These are phyloP conservation scores for Coptodon bakossiorum DNA, from an alignment of 2,113 vertebrate species.

Conservation along the genomic window DNA sequence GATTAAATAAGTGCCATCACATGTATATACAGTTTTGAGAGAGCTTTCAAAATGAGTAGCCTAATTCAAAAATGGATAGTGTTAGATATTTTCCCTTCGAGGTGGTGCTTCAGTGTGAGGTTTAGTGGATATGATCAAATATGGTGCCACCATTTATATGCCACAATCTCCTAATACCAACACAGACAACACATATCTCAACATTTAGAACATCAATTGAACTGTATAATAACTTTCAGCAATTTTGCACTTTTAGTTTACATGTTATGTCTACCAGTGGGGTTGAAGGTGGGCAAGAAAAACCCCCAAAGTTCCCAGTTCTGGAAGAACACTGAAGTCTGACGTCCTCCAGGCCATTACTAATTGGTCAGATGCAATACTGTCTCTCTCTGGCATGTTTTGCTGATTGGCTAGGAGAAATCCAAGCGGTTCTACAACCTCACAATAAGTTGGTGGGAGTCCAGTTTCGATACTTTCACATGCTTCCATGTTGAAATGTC, in stretches of 20 bases:
- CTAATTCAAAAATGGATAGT: neutral
- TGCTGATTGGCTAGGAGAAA: neutral
- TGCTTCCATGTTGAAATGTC: neutral
- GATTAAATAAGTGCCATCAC: neutral
- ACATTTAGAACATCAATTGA: neutral
- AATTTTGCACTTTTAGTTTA: neutral
- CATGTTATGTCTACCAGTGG: neutral
- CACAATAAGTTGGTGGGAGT: neutral
- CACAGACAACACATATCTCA: neutral
- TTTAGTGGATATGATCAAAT: neutral
- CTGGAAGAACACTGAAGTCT: neutral
- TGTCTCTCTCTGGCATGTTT: neutral
- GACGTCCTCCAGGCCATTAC: neutral
- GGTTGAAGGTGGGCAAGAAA: neutral
- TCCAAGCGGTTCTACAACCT: neutral
- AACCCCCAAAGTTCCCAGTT: fast-evolving
- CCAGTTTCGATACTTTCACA: neutral
- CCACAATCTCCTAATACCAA: neutral
- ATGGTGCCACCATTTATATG: neutral
- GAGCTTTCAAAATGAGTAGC: neutral
- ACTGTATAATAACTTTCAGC: neutral
- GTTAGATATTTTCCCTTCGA: neutral
- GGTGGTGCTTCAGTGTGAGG: neutral
- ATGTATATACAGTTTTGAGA: neutral
- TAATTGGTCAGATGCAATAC: neutral